Evolutionary conservation across 2,797 vertebrate genomes (phyloP), one percentile per base, ranked within the genome.

Genomic region (Tragopan temminckii): DNA sequence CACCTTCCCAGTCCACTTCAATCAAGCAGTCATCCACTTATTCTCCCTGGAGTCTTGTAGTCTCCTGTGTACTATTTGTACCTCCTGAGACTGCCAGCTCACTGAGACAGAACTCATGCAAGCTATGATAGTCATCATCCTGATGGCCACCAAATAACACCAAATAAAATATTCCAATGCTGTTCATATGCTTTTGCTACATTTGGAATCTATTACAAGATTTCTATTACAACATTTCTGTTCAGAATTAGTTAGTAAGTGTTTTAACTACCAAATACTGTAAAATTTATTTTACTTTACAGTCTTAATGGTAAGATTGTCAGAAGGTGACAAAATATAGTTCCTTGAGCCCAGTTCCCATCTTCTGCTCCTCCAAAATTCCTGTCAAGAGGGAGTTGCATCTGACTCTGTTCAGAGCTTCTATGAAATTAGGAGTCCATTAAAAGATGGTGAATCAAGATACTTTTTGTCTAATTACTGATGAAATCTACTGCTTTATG

Each of bases 381-480:
- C 69, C 7, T 67, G 23, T 71, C 53, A 85, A 50, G 77, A 48
- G 21, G 57, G 53, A 81, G 86, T 1, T 50, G 5, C 64, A 45
- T 81, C 85, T 80, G 36, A 87, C 76, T 91, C 89, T 78, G 13
- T 10, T 46, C 42, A 66, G 82, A 80, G 80, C 46, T 62, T 43
- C 11, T 78, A 42, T 75, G 64, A 90, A 90, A 68, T 80, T 52
- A 13, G 8, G 43, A 17, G 53, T 48, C 61, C 53, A 35, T 90
- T 92, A 85, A 79, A 85, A 53, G 64, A 33, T 90, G 75, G 63
- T 48, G 40, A 82, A 76, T 87, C 48, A 68, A 88, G 38, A 29
- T 75, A 58, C 70, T 85, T 82, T 52, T 36, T 45, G 13, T 18
- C 43, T 94, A 66, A 62, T 88, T 80, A 59, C 45, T 72, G 36